A percentile compares a stretch with the other conserved stretches of the same genome.
Conservation (phyloP, 2,888 invertebrate genomes). For the Ennomos fuscantarius region DNA sequence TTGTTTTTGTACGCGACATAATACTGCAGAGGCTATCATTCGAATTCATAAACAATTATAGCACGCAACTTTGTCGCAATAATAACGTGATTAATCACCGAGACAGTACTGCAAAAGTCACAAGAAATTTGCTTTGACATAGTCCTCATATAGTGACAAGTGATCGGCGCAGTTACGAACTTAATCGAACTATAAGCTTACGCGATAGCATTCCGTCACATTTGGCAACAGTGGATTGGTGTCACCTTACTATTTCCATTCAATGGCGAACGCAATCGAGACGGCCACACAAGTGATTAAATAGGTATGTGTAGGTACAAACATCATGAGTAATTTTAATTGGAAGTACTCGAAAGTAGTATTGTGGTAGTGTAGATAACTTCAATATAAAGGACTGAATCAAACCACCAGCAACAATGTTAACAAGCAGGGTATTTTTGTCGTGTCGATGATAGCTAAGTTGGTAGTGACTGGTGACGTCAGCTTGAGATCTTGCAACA, state of each 20-base stretch:
- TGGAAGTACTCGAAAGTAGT: too few relatives aligned
- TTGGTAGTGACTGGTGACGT: too few relatives aligned
- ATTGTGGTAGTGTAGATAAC: too few relatives aligned
- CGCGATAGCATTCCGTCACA: conserved; percentile 55
- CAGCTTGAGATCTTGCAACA: too few relatives aligned
- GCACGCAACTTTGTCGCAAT: conserved; percentile 7
- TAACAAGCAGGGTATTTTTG: too few relatives aligned
- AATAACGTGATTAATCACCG: not conserved
- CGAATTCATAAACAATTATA: not conserved
- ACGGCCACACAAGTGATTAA: conserved; percentile 45
- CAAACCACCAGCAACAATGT: too few relatives aligned
- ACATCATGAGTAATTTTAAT: not conserved
- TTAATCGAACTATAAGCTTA: conserved; percentile 20
- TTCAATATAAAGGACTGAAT: too few relatives aligned
- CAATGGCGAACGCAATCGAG: conserved; percentile 43
- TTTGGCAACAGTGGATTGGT: conserved; percentile 53
- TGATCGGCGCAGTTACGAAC: not conserved
- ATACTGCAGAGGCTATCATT: conserved; percentile 1
- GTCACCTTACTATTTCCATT: conserved; percentile 57
- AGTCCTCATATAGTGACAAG: not conserved
- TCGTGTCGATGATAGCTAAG: too few relatives aligned
- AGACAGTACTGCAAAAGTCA: not conserved
- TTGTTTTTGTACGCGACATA: conserved; percentile 18
- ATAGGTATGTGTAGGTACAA: conserved; percentile 8
- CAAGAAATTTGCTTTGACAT: not conserved